Percentiles rank a stretch among this genome's conserved stretches.
phyloP scores from a whole-genome alignment of 2,888 invertebrate species.

The Meta bourneti region DNA sequence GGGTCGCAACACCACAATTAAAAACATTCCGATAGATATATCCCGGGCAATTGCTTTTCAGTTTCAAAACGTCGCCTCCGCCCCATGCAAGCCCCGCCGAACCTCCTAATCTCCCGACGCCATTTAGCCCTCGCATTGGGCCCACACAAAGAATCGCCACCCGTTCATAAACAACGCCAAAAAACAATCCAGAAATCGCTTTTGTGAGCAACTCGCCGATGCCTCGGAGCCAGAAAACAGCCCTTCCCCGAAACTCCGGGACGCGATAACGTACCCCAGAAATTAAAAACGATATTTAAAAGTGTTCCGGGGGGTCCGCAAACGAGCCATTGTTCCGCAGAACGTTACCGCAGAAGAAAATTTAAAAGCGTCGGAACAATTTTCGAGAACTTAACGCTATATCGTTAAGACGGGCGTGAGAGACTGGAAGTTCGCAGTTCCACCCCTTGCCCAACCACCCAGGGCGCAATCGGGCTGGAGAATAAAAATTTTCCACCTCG shows the following conservation, averaged over 20 bases:
- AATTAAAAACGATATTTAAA: slow-evolving; percentile 76
- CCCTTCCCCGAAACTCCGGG: not conserved
- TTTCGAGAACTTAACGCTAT: slow-evolving; percentile 64
- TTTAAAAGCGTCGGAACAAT: slow-evolving; percentile 73
- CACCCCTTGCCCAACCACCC: slow-evolving; percentile 10
- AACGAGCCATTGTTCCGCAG: slow-evolving; percentile 76
- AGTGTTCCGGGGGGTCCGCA: slow-evolving; percentile 58
- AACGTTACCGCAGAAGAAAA: slow-evolving; percentile 75
- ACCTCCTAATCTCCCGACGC: slow-evolving; percentile 69
- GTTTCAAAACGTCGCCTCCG: slow-evolving; percentile 37
- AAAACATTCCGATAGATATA: slow-evolving; percentile 66
- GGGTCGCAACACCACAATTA: slow-evolving; percentile 73
- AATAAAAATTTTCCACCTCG: slow-evolving; percentile 67
- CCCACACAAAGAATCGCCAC: slow-evolving; percentile 63
- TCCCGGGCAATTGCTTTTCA: slow-evolving; percentile 72
- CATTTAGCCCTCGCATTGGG: slow-evolving; percentile 31
- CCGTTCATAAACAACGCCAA: slow-evolving; percentile 69
- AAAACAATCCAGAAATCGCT: slow-evolving; percentile 63
- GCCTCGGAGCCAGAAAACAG: slow-evolving; percentile 46
- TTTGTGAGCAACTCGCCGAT: slow-evolving; percentile 32
- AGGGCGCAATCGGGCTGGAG: slow-evolving; percentile 35
- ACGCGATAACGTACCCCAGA: slow-evolving; percentile 70
- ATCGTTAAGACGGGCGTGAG: slow-evolving; percentile 59
- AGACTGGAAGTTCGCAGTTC: slow-evolving; percentile 1
- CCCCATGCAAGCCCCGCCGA: not conserved